Evolutionary conservation across 2,888 invertebrate genomes (phyloP).

Genomic region (Megamerina dolium): DNA sequence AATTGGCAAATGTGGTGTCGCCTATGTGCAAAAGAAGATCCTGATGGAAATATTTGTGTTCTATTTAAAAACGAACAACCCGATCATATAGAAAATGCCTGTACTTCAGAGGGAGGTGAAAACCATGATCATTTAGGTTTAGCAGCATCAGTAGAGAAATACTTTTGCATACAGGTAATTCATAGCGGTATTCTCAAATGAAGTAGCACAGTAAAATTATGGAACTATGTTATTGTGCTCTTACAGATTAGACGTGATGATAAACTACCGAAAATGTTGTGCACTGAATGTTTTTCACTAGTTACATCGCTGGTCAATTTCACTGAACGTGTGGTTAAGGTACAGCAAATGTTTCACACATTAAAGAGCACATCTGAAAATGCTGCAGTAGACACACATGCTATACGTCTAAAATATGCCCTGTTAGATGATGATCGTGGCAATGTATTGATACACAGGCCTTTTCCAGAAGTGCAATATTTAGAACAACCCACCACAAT

Average conservation of each 20-base stretch:
- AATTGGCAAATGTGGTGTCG: slow-evolving; percentile 21
- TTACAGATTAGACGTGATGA: slow-evolving; percentile 31
- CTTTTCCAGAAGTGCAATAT: slow-evolving; percentile 26
- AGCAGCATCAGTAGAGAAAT: slow-evolving; percentile 37
- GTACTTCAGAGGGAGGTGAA: not conserved
- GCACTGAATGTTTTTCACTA: slow-evolving; percentile 1
- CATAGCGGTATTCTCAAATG: not conserved
- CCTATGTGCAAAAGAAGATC: slow-evolving; percentile 18
- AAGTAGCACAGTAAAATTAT: not conserved
- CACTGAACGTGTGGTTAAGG: slow-evolving; percentile 3
- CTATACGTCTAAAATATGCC: slow-evolving; percentile 24
- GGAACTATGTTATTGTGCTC: slow-evolving; percentile 22
- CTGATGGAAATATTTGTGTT: slow-evolving; percentile 31
- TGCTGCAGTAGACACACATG: slow-evolving; percentile 6
- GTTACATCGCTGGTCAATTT: slow-evolving; percentile 5
- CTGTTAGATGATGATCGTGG: slow-evolving; percentile 25
- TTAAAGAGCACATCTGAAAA: slow-evolving; percentile 26
- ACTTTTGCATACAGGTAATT: slow-evolving; percentile 41
- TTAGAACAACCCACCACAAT: slow-evolving; percentile 27
- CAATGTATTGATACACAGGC: slow-evolving; percentile 3
- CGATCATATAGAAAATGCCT: not conserved
- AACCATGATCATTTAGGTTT: slow-evolving; percentile 23
- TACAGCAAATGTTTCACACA: slow-evolving; percentile 5
- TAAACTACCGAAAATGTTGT: slow-evolving; percentile 37
- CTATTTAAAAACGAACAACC: slow-evolving; percentile 27